phyloP scores from a whole-genome alignment of 2,113 vertebrate species.

The Peromyscus californicus region DNA sequence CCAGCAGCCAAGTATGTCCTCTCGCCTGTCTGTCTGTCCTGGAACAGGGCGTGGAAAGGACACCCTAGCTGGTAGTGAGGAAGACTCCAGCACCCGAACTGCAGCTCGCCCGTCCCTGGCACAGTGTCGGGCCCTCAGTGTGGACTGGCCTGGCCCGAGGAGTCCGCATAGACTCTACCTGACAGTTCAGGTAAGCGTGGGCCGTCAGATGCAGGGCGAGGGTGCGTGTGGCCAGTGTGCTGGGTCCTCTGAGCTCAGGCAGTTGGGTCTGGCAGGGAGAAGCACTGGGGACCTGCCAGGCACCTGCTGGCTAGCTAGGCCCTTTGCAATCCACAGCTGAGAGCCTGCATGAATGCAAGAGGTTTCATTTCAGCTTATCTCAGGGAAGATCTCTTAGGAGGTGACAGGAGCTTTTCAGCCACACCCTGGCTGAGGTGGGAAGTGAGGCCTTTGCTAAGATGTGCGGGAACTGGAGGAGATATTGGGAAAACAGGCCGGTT shows the following conservation, averaged over 20 bases:
- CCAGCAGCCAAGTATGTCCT: not conserved
- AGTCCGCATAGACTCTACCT: slow-evolving; percentile 77
- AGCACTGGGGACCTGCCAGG: not conserved
- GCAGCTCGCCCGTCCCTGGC: slow-evolving; percentile 85
- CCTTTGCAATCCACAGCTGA: not conserved
- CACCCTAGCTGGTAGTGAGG: slow-evolving; percentile 79
- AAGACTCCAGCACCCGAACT: slow-evolving; percentile 82
- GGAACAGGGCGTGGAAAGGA: slow-evolving; percentile 78
- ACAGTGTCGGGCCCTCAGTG: slow-evolving; percentile 86
- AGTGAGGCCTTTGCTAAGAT: not conserved
- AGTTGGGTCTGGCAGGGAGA: not conserved
- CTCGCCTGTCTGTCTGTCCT: slow-evolving; percentile 63
- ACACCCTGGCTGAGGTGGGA: not conserved
- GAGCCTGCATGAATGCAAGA: not conserved
- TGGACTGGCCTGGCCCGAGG: slow-evolving; percentile 84
- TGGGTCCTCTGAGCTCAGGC: not conserved
- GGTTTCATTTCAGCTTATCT: slow-evolving; percentile 53
- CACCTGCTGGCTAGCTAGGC: not conserved
- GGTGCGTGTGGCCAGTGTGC: not conserved
- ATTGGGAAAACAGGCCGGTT: not conserved
- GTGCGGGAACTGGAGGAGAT: not conserved
- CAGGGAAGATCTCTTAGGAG: not conserved
- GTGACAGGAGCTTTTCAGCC: slow-evolving; percentile 18
- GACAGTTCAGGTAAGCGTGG: slow-evolving; percentile 80
- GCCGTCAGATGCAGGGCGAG: not conserved